These are phyloP conservation scores for Pithys albifrons DNA, from an alignment of 2,113 vertebrate genomes.

Conservation along the genomic window DNA sequence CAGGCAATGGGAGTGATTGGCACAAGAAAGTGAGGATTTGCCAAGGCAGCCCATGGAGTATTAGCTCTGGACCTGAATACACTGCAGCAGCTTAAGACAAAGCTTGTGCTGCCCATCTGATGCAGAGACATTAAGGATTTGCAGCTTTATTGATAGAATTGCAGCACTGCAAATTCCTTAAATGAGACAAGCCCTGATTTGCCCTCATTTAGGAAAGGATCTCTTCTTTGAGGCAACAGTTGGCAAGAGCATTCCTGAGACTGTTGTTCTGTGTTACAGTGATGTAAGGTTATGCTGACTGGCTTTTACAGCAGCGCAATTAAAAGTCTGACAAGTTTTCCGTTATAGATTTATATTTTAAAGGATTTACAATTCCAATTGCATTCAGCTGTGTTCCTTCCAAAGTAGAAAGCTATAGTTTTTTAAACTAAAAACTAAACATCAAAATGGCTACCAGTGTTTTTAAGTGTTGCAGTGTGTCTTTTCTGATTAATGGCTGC, in stretches of 20 bases:
- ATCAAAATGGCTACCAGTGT: background rate
- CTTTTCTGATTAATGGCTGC: background rate
- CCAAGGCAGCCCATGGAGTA: background rate
- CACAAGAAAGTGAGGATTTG: background rate
- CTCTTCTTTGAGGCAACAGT: background rate
- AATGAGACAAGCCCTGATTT: background rate
- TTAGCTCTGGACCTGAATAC: background rate
- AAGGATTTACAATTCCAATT: background rate
- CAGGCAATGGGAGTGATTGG: accelerated
- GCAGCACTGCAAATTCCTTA: background rate
- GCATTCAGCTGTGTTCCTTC: background rate
- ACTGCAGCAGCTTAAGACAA: background rate
- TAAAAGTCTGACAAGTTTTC: background rate
- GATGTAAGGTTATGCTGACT: background rate
- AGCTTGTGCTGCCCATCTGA: background rate
- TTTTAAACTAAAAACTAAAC: background rate
- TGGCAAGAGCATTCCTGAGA: background rate
- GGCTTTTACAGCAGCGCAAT: background rate
- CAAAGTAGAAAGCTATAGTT: background rate
- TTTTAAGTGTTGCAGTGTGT: background rate
- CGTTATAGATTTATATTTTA: background rate
- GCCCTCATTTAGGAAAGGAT: background rate
- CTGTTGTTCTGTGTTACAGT: background rate
- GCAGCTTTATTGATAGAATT: background rate
- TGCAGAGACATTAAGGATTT: background rate